Conservation (phyloP, 2,888 invertebrate genomes). For the Teleogryllus oceanicus region DNA sequence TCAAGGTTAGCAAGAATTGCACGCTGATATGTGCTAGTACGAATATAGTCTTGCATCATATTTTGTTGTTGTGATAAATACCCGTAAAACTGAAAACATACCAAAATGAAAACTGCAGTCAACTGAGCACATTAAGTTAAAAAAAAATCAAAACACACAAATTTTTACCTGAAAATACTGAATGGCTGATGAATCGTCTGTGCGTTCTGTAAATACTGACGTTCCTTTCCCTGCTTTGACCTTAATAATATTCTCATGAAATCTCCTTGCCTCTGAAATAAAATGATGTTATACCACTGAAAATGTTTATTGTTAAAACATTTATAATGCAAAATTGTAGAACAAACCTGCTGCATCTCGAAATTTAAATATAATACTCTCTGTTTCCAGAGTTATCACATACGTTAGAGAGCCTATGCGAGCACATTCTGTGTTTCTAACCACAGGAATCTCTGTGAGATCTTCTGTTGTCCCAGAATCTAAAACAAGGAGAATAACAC, state of each 20-base stretch:
- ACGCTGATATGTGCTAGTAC: conserved; percentile 97
- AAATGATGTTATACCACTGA: neutral
- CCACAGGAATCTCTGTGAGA: conserved; percentile 67
- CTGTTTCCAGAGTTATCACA: conserved; percentile 68
- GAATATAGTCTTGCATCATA: conserved; percentile 99
- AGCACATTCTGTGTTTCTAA: conserved; percentile 67
- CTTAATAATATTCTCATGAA: conserved; percentile 70
- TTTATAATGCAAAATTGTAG: too few relatives aligned
- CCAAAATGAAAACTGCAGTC: too few relatives aligned
- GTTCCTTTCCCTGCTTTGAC: conserved; percentile 67
- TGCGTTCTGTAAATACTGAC: conserved; percentile 91
- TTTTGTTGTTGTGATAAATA: conserved; percentile 99
- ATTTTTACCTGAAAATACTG: conserved; percentile 82
- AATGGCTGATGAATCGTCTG: conserved; percentile 96
- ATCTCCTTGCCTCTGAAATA: conserved; percentile 64
- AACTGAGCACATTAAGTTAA: too few relatives aligned
- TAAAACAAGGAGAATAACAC: neutral
- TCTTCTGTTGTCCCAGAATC: conserved; percentile 43
- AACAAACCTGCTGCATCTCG: conserved; percentile 40
- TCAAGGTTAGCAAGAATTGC: conserved; percentile 90
- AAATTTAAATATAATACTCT: conserved; percentile 69
- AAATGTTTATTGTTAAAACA: neutral
- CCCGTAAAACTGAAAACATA: conserved; percentile 79
- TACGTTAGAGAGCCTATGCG: conserved; percentile 66
- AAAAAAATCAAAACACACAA: neutral